A percentile compares a stretch with the other conserved stretches of the same genome.
phyloP scores from a whole-genome alignment of 2,888 invertebrate genomes.

The Eurytoma californica region DNA sequence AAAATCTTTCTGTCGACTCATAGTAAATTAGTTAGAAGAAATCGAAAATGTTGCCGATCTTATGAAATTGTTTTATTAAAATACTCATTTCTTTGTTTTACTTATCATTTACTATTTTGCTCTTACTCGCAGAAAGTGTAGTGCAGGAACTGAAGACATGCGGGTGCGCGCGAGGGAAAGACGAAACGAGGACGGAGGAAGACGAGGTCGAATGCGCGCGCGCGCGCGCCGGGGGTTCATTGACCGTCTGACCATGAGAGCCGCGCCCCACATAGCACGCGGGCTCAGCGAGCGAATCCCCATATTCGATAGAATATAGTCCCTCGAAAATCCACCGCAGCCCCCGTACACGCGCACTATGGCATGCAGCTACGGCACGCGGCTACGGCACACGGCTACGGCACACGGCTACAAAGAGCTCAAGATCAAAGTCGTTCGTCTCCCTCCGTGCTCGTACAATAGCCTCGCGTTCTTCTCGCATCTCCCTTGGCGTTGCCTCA shows the following conservation, averaged over 20 bases:
- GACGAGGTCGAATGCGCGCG: conserved; percentile 45
- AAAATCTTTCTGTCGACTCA: no score
- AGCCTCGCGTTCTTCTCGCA: background rate
- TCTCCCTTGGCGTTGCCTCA: background rate
- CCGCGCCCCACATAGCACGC: conserved; percentile 72
- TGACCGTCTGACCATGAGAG: conserved; percentile 74
- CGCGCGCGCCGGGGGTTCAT: conserved; percentile 65
- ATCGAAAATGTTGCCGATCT: no score
- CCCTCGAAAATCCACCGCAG: no score
- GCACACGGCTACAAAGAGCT: background rate
- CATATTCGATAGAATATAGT: conserved; percentile 28
- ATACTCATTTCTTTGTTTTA: no score
- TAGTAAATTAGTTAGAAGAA: no score
- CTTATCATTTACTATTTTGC: no score
- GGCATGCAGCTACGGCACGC: no score
- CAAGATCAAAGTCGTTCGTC: conserved; percentile 31
- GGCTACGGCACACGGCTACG: no score
- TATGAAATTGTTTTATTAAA: no score
- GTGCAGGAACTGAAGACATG: background rate
- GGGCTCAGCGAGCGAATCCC: conserved; percentile 48
- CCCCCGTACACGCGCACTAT: no score
- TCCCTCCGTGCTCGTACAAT: background rate
- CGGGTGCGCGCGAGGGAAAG: background rate
- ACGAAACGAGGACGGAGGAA: background rate
- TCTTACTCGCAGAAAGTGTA: no score